Evolutionary conservation across 1,140 invertebrate species (phyloP).

Genomic region (Heliconius nattereri): DNA sequence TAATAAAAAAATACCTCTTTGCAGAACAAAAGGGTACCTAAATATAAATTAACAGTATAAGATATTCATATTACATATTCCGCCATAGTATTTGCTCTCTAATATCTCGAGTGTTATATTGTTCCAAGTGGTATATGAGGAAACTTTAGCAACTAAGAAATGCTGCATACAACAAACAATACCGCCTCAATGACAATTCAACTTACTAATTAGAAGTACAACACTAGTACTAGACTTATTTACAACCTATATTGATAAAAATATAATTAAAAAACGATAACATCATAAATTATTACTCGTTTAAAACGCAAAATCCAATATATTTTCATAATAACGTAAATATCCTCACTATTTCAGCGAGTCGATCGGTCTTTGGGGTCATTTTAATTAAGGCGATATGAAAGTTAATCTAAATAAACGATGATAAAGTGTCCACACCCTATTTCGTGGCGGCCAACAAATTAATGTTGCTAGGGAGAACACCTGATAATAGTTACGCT

Average conservation of each 20-base stretch:
- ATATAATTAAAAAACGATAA: neutral
- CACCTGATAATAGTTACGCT: slow-evolving; percentile 65
- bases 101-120: neutral
- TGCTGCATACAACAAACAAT: neutral
- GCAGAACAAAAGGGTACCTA: neutral
- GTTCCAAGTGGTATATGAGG: neutral
- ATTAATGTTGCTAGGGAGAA: slow-evolving; percentile 65
- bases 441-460: slow-evolving; percentile 56
- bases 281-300: neutral
- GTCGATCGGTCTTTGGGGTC: slow-evolving; percentile 45
- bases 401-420: slow-evolving; percentile 59
- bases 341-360: slow-evolving; percentile 30
- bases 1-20: too few relatives aligned
- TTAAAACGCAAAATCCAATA: neutral
- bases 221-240: too few relatives aligned
- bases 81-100: neutral
- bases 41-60: neutral
- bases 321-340: slow-evolving; percentile 27
- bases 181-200: neutral
- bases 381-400: slow-evolving; percentile 60
- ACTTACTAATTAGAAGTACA: neutral
- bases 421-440: slow-evolving; percentile 65
- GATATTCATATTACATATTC: neutral
- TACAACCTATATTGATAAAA: neutral
- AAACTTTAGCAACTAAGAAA: slow-evolving; percentile 2